These are phyloP conservation scores for Xanthostigma xanthostigma DNA, from an alignment of 2,888 invertebrate species.

Conservation along the genomic window DNA sequence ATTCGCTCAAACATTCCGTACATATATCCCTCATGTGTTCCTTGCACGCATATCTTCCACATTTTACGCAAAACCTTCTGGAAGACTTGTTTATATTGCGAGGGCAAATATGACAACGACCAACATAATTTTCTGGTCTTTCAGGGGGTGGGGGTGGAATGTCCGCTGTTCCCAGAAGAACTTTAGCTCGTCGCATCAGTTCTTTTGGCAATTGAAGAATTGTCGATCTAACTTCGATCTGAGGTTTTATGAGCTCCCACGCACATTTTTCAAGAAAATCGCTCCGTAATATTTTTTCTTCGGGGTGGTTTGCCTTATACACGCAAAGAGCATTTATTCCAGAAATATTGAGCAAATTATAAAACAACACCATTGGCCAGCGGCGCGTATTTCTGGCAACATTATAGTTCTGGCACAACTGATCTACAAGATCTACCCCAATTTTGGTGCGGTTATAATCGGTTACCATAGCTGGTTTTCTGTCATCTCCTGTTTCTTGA, in stretches of 20 bases:
- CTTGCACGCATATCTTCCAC: no score
- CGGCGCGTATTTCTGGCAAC: slow-evolving; percentile 8
- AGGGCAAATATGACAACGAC: background rate
- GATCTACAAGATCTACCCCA: slow-evolving; percentile 7
- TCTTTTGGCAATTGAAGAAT: background rate
- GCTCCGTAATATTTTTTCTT: background rate
- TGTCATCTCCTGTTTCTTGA: slow-evolving; percentile 8
- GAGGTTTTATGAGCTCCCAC: background rate
- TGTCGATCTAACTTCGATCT: background rate
- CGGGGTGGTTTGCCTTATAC: background rate
- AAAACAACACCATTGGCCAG: slow-evolving; percentile 9
- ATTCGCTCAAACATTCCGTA: no score
- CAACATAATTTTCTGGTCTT: background rate
- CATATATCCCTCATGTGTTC: no score
- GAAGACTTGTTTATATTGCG: background rate
- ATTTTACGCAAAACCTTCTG: background rate
- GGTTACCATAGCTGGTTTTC: slow-evolving; percentile 9
- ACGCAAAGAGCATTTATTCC: slow-evolving; percentile 1
- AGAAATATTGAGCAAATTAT: slow-evolving; percentile 7
- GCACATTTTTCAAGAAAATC: background rate
- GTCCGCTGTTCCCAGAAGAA: background rate
- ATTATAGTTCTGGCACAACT: slow-evolving; percentile 8
- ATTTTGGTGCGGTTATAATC: slow-evolving; percentile 6
- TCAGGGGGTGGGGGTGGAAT: background rate
- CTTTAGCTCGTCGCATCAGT: background rate